Base-by-base conservation (phyloP, 2,888 invertebrate species). In the Yponomeuta plumbellus region DNA sequence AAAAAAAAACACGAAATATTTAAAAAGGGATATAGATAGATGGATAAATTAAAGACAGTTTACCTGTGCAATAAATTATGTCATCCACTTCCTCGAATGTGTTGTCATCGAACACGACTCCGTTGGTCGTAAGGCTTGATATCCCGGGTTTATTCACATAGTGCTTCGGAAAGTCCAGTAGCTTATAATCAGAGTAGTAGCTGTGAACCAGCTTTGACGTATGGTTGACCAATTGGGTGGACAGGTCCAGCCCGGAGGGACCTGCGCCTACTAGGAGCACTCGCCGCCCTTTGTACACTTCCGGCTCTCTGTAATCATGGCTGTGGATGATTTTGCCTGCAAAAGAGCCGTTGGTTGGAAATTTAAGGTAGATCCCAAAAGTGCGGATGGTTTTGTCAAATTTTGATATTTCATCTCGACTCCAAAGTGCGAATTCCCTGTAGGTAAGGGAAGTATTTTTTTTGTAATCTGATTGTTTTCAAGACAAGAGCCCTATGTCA, bases 181-280 rank as follows among this genome's bases (percentile, higher is more conserved):
- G 83, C 70, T 92, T 85, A 83, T 88, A 92, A 0, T 73, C 76
- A 2, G 86, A 74, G 69, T 93, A 92, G 69, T 93, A 93, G 67
- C 93, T 93, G 67, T 93, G 84, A 34, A 92, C 86, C 59, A 94
- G 83, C 68, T 85, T 88, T 22, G 81, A 73, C 0, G 92, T 92
- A 13, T 84, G 74, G 59, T 85, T 82, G 17, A 92, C 80, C 20
- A 96, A 77, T 70, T 96, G 95, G 0, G 94, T 84, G 1, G 93
- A 92, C 52, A 97, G 93, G 75, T 97, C 97, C 44, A 94, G 80
- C 0, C 96, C 96, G 0, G 96, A 96, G 11, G 95, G 92, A 0
- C 94, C 94, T 0, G 95, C 95, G 1, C 96, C 96, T 0, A 96
- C 84, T 0, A 96, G 78, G 0, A 95, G 85, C 0, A 96, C 94